Evolutionary conservation across 2,113 vertebrate genomes (phyloP).

Genomic region (Colius striatus): DNA sequence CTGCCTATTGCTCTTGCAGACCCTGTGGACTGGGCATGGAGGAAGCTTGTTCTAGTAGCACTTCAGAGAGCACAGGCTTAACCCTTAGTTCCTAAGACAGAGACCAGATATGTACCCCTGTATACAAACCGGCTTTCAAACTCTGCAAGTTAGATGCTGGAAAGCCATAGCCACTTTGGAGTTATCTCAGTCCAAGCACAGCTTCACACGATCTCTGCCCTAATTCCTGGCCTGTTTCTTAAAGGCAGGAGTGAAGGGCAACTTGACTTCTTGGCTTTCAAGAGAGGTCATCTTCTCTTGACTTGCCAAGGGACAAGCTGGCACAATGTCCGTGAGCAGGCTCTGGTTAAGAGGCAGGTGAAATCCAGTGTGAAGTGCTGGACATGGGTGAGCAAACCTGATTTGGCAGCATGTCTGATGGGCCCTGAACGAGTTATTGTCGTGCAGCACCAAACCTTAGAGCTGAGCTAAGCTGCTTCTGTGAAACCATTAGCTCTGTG

Average conservation of each 20-base stretch:
- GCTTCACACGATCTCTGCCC: neutral
- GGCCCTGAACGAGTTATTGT: neutral
- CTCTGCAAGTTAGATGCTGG: neutral
- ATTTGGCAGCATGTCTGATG: neutral
- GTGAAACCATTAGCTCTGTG: neutral
- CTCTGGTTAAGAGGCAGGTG: neutral
- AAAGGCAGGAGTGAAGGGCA: neutral
- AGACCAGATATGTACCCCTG: neutral
- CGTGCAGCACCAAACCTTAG: neutral
- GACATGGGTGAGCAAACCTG: neutral
- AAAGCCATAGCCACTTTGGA: accelerated
- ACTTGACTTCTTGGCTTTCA: neutral
- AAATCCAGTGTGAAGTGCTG: neutral
- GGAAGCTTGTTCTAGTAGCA: neutral
- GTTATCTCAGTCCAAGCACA: neutral
- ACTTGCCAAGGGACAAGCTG: neutral
- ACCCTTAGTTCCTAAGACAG: neutral
- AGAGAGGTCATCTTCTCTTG: neutral
- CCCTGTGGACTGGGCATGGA: neutral
- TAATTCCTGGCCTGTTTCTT: neutral
- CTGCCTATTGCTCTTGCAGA: neutral
- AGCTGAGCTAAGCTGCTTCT: slow-evolving; percentile 26
- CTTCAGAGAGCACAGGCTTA: neutral
- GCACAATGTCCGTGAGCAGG: neutral
- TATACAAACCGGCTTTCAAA: neutral